Base-by-base conservation (phyloP, 2,888 invertebrate species). In the Aleiodes testaceus region DNA sequence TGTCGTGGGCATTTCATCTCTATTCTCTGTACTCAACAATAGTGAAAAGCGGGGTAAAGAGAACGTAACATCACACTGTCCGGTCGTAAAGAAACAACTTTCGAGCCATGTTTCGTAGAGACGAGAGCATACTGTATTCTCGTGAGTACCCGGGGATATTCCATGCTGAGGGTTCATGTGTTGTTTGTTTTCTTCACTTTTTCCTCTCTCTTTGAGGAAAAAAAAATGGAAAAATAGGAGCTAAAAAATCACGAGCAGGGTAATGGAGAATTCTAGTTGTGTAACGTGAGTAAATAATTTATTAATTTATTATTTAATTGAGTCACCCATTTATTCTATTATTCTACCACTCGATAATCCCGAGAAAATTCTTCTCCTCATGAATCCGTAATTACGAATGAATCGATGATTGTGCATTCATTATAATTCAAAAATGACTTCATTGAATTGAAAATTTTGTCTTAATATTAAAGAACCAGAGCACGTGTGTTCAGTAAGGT, bases 401-500 rank as follows among this genome's bases (percentile, higher is more conserved):
- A 1, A 26, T 26, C 26, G 3, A 26, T 2, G 26, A 26, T 26
- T 26, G 5, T 26, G 3, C 26, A 26, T 26, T 26, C 1, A 26
- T 26, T 26, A 26, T 26, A 26, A 26, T 26, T 3, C 26, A 26
- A 26, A 36, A 36, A 11, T 36, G 6, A 36, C 6, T 36, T 20
- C 50, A 50, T n/a, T 20, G 9, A 50, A 50, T 20, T 22, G 12
- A 11, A 20, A 12, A 9, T 36, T 36, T 36, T 11, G 6, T 20
- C 22, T 22, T 26, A 20, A 30, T 11, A 65, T 70, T 36, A 55
- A 70, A 70, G 3, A 70, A 45, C 7, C 66, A 11, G 11, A 26
- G 47, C 70, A 70, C 70, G 66, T 59, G 65, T 66, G 9, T 36
- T 36, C 36, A 36, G 36, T n/a, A 70, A 59, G 20, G 66, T 73